A percentile compares a stretch with the other conserved stretches of the same genome.
Evolutionary conservation across 2,113 vertebrate species (phyloP).

Genomic region (Ondatra zibethicus): DNA sequence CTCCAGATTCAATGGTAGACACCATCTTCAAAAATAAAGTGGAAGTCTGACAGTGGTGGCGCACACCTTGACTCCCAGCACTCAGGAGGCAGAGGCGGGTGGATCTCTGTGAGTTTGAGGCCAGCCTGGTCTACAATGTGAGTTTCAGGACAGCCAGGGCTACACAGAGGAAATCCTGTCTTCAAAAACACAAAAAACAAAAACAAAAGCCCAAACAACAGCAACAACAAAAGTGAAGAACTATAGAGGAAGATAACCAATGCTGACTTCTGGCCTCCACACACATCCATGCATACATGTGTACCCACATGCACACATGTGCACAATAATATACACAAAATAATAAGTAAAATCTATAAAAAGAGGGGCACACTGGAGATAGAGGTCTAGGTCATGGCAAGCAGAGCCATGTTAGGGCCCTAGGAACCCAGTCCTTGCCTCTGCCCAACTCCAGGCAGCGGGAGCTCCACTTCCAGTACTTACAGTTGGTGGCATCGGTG

Average conservation of each 20-base stretch:
- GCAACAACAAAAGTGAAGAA: neutral
- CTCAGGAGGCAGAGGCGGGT: neutral
- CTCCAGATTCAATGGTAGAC: neutral
- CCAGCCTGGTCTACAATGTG: neutral
- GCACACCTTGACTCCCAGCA: neutral
- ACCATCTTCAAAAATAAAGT: neutral
- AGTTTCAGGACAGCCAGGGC: neutral
- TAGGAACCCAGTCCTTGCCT: too few species aligned
- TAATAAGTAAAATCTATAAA: neutral
- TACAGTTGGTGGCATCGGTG: conserved; percentile 69
- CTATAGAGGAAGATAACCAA: neutral
- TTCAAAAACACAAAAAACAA: neutral
- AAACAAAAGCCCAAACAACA: neutral
- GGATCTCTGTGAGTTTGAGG: neutral
- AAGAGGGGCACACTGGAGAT: neutral
- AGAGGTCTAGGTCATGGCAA: too few species aligned
- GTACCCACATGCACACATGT: neutral
- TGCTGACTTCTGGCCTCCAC: neutral
- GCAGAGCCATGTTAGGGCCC: neutral
- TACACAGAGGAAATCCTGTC: neutral
- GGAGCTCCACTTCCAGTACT: conserved; percentile 66
- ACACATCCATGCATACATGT: neutral
- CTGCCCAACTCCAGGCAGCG: conserved; percentile 53
- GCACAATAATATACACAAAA: neutral
- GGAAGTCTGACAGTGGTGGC: neutral